Conservation (phyloP, 2,888 invertebrate genomes). For the Lottia scabra region DNA sequence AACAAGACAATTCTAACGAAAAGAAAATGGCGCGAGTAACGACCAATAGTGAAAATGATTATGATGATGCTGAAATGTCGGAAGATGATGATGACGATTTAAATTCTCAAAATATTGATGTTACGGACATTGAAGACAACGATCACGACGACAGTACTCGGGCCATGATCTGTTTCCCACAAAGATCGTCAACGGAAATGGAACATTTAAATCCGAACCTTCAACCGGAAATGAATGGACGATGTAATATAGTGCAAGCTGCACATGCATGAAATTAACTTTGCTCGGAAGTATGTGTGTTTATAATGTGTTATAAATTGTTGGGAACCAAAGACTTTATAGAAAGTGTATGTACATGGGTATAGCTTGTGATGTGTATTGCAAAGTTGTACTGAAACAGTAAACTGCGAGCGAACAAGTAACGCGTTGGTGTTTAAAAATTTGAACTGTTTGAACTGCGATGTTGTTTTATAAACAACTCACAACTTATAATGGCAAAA, state of each 20-base stretch:
- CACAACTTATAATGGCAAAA: too few species aligned
- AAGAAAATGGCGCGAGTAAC: not conserved
- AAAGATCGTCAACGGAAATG: slow-evolving; percentile 10
- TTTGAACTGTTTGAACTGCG: too few species aligned
- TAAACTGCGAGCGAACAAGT: too few species aligned
- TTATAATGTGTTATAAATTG: too few species aligned
- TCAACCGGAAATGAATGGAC: slow-evolving; percentile 10
- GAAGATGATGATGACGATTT: slow-evolving; percentile 11
- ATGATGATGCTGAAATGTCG: not conserved
- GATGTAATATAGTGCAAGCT: slow-evolving; percentile 14
- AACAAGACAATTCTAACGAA: not conserved
- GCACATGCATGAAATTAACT: slow-evolving; percentile 18
- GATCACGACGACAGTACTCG: slow-evolving; percentile 6
- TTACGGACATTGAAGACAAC: slow-evolving; percentile 13
- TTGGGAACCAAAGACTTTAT: too few species aligned
- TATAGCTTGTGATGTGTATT: too few species aligned
- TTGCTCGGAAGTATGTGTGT: too few species aligned
- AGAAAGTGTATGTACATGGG: too few species aligned
- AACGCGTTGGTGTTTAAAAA: too few species aligned
- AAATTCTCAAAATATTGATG: slow-evolving; percentile 18
- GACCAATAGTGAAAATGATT: not conserved
- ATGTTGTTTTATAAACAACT: too few species aligned
- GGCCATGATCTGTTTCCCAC: slow-evolving; percentile 13
- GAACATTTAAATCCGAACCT: slow-evolving; percentile 5
- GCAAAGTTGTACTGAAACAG: too few species aligned